Evolutionary conservation across 2,113 vertebrate genomes (phyloP), one percentile per base, ranked within the genome.

Genomic region (Rattus rattus): DNA sequence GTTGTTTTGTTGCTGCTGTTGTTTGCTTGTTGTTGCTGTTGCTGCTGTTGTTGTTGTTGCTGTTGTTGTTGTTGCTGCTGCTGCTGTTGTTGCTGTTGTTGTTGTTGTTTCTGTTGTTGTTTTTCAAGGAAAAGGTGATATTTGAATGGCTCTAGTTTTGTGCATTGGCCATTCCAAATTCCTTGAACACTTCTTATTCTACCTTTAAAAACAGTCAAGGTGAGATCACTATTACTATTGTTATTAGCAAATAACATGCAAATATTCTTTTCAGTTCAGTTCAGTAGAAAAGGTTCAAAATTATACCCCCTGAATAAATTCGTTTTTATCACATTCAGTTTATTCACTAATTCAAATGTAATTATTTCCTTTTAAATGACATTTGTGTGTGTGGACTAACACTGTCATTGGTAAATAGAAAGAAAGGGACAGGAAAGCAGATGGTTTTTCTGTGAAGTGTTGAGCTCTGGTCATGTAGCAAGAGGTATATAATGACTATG

Each of bases 281-380:
- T 80, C 52, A 56, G 33, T 56, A 56, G 10, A n/a, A 56, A 56
- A 81, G 52, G 19, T 17, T 33, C 33, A 81, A n/a, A 56, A 17
- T 56, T 81, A 43, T 43, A 43, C 52, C 19, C 54, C 19, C 92
- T 28, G 90, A 81, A 86, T 92, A 36, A 63, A 72, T 56, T 93
- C 20, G 84, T 12, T 67, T 22, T 85, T 91, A 69, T 81, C 22
- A 56, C 90, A 85, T 80, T 96, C 91, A 95, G 65, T 86, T 84
- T 92, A 87, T 80, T 94, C 67, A 95, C 33, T 75, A 96, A 67
- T 92, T 96, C 81, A 96, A 93, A 67, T 89, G 4, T 39, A 88
- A 73, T 95, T 70, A 85, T 26, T 94, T 7, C 28, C 28, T 24
- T 90, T 95, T 90, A 61, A 89, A 91, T 80, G 69, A 59, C 92